A percentile compares a stretch with the other conserved stretches of the same genome.
phyloP scores from a whole-genome alignment of 2,888 invertebrate genomes.

The Aporophyla lueneburgensis region DNA sequence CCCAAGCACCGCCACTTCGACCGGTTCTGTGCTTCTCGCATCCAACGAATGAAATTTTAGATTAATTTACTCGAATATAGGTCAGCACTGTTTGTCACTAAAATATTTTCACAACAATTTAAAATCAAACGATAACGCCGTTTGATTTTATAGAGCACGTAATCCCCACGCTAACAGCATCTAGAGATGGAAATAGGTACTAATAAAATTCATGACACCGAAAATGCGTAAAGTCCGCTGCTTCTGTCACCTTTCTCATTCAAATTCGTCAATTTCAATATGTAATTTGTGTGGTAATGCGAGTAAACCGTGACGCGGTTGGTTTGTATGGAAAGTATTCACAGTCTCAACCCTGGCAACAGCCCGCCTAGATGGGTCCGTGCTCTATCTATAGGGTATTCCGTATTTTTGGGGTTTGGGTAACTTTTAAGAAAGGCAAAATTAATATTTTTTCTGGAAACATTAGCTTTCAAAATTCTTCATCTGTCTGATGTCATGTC shows the following conservation, averaged over 20 bases:
- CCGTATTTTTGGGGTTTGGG: neutral
- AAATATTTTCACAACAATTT: neutral
- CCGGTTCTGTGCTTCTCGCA: too few relatives aligned
- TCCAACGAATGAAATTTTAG: too few relatives aligned
- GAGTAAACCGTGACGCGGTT: neutral
- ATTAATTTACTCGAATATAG: neutral
- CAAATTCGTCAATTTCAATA: neutral
- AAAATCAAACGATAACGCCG: too few relatives aligned
- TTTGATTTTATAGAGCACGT: neutral
- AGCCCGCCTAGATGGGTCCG: neutral
- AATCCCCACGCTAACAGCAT: neutral
- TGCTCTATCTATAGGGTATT: neutral
- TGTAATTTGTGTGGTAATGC: neutral
- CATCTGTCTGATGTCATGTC: neutral
- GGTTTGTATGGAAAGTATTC: neutral
- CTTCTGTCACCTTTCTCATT: neutral
- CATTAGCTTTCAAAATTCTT: constrained; percentile 42
- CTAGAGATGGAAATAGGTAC: neutral
- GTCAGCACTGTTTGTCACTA: neutral
- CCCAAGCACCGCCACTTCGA: too few relatives aligned
- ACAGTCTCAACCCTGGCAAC: neutral
- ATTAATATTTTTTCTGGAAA: constrained; percentile 17
- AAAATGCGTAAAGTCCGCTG: neutral
- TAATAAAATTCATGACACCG: neutral
- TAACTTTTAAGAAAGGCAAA: neutral